These are phyloP conservation scores for Anolis carolinensis DNA, from an alignment of 2,113 vertebrate species.

Conservation along the genomic window DNA sequence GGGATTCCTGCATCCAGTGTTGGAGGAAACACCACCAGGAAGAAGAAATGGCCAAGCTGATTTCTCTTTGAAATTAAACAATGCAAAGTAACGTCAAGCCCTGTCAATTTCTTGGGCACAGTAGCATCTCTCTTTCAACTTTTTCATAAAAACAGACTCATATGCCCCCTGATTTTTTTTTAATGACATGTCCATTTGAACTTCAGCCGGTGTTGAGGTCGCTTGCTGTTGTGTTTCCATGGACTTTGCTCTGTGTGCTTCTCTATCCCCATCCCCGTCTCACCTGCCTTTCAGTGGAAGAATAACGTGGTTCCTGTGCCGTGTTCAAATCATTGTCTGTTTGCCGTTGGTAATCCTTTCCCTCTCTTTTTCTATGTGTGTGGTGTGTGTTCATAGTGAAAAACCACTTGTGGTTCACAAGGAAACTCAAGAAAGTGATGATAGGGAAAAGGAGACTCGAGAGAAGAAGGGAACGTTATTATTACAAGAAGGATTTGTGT, in stretches of 20 bases:
- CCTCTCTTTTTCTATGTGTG: background rate
- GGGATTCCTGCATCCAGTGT: background rate
- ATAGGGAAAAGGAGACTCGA: background rate
- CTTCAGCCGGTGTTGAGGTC: background rate
- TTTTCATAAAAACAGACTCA: conserved; percentile 20
- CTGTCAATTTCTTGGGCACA: conserved; percentile 1
- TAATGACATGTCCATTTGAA: background rate
- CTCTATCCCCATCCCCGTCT: conserved; percentile 29
- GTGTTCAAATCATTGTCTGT: conserved; percentile 28
- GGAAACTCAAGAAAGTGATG: conserved; percentile 11
- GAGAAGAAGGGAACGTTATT: conserved; percentile 12
- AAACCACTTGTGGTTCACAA: background rate
- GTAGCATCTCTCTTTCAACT: rapidly evolving
- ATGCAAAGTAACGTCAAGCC: conserved; percentile 1
- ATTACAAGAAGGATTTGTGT: conserved; percentile 16
- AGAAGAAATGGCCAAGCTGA: background rate
- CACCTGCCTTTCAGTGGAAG: conserved; percentile 27
- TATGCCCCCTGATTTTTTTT: background rate
- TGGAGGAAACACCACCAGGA: rapidly evolving
- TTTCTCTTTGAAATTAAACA: conserved; percentile 27
- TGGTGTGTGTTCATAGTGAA: background rate
- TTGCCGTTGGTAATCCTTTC: conserved; percentile 4
- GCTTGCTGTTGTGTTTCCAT: background rate
- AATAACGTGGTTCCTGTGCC: conserved; percentile 15
- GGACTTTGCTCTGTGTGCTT: background rate